A percentile compares a stretch with the other conserved stretches of the same genome.
phyloP scores from a whole-genome alignment of 1,140 invertebrate species.

The Drosophila pseudoobscura region DNA sequence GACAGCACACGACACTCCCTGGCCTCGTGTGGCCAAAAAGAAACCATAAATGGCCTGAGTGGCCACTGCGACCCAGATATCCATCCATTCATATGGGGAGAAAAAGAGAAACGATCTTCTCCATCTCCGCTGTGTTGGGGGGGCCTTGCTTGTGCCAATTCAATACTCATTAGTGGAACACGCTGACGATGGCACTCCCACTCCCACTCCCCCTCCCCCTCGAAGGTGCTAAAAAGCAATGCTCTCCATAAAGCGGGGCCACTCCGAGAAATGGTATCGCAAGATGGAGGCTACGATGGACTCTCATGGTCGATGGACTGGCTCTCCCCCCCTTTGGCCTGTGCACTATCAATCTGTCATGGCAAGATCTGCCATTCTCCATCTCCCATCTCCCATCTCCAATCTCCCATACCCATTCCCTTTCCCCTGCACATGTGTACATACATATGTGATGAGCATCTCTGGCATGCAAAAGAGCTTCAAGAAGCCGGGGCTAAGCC shows the following conservation, averaged over 20 bases:
- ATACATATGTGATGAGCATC: conserved; percentile 42
- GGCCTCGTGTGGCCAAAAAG: conserved; percentile 26
- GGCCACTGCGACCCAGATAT: conserved; percentile 28
- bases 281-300: background rate
- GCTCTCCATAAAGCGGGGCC: conserved; percentile 33
- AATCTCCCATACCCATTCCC: too few species aligned
- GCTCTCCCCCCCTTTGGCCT: too few species aligned
- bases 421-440: background rate
- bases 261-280: background rate
- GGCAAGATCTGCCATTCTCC: background rate
- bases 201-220: too few species aligned
- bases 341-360: conserved; percentile 24
- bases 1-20: conserved; percentile 3
- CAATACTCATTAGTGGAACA: conserved; percentile 30
- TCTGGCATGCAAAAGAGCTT: conserved; percentile 32
- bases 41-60: conserved; percentile 13
- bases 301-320: conserved; percentile 40
- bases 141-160: conserved; percentile 5
- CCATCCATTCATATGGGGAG: background rate
- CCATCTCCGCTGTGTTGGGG: background rate
- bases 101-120: background rate
- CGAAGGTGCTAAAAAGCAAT: conserved; percentile 58
- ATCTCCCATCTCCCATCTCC: too few species aligned
- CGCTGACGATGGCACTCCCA: background rate
- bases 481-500: conserved; percentile 21